A percentile compares a stretch with the other conserved stretches of the same genome.
phyloP scores from a whole-genome alignment of 2,113 vertebrate species.

The Lasiurus cinereus region DNA sequence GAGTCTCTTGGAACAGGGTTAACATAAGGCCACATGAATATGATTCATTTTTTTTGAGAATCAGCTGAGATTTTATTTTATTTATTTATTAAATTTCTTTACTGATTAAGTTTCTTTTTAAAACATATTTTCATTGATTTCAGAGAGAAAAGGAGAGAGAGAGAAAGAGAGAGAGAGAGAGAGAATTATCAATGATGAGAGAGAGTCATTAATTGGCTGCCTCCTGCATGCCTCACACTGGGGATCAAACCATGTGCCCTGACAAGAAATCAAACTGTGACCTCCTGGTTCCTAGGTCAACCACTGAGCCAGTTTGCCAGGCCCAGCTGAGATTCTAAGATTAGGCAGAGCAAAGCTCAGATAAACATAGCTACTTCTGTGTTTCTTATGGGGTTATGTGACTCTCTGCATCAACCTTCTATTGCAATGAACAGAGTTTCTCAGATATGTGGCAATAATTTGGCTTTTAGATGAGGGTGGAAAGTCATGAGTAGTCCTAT shows the following conservation, averaged over 20 bases:
- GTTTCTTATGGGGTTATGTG: constrained; percentile 52
- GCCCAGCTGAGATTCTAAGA: constrained; percentile 77
- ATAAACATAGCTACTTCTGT: constrained; percentile 87
- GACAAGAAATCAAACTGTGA: no score
- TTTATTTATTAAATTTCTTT: no score
- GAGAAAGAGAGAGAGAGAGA: no score
- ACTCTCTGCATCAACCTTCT: background rate
- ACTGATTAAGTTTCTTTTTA: no score
- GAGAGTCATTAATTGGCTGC: no score
- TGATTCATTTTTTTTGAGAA: constrained; percentile 78
- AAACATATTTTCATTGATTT: no score
- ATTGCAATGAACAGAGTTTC: constrained; percentile 53
- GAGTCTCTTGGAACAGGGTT: constrained; percentile 16
- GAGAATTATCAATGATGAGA: no score
- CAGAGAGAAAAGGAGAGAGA: no score
- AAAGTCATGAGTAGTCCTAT: constrained; percentile 79
- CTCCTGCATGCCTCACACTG: no score
- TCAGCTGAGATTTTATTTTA: background rate
- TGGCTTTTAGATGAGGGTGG: constrained; percentile 80
- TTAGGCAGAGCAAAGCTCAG: constrained; percentile 83
- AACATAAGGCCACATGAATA: constrained; percentile 50
- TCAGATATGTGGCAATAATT: constrained; percentile 65
- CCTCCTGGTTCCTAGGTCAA: no score
- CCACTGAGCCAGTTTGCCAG: no score
- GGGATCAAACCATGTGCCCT: no score